Base-by-base conservation (phyloP, 1,140 invertebrate genomes). In the Drosophila tani region DNA sequence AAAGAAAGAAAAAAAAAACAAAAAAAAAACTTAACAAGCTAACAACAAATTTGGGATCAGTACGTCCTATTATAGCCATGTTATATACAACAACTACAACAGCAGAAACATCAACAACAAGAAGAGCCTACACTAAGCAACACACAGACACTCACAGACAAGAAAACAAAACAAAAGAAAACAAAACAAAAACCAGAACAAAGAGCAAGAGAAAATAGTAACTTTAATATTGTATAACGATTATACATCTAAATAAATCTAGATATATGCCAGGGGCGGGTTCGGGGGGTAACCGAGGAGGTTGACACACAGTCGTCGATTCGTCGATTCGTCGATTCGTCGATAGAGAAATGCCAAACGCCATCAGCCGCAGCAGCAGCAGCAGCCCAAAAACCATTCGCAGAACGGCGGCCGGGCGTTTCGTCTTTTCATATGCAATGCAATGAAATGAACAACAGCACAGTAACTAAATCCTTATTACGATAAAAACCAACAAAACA, bases 21-120 rank as follows among this genome's bases (percentile, higher is more conserved):
- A 32, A 46, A 55, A 73, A 75, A 55, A 64, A 32, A 86, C 59
- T 79, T 70, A 84, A 83, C 55, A 91, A 91, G 81, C 76, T 91
- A 90, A 85, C 79, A 87, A 88, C 91, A 90, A 91, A 81, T 87
- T 91, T 85, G 88, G 88, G 88, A 91, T 91, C 90, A 90, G 79
- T 91, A 80, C 88, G 79, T 88, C 85, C 85, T 88, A 90, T 83
- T 88, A 88, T 91, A 91, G 88, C 88, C 88, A 88, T 91, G 88
- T 91, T 88, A 85, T 90, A 88, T 85, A 88, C 76, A 77, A 77
- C 70, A 79, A 79, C 59, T 53, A 79, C 53, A 80, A 88, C 76
- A 80, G 47, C 58, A 73, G 70, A 74, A 80, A 74, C 67, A 53
- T 35, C 53, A 79, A 80, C 67, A 81, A 73, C 47, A 76, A 69